Percentiles rank a stretch among this genome's conserved stretches.
Conservation (phyloP, 2,113 vertebrate genomes). For the Pogona vitticeps region DNA sequence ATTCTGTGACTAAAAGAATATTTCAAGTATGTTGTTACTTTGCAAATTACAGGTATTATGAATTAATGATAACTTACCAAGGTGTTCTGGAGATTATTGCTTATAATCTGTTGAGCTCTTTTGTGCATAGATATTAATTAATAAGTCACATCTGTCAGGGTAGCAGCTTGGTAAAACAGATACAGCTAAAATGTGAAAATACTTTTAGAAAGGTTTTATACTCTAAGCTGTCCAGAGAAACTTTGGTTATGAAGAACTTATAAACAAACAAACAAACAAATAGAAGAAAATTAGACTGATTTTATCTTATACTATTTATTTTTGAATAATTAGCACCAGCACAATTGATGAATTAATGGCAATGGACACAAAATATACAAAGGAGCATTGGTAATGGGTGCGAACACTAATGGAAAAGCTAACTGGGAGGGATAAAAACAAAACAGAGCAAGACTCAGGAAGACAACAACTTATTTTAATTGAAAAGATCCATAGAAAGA, state of each 20-base stretch:
- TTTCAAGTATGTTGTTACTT: neutral
- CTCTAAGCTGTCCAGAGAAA: neutral
- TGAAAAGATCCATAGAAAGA: constrained; percentile 1
- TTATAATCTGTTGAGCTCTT: constrained; percentile 6
- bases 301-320: neutral
- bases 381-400: neutral
- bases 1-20: neutral
- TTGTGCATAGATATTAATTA: constrained; percentile 14
- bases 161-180: neutral
- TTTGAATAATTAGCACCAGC: neutral
- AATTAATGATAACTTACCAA: constrained; percentile 10
- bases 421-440: neutral
- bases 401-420: neutral
- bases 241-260: neutral
- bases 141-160: constrained; percentile 7
- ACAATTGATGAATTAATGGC: neutral
- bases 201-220: neutral
- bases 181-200: constrained; percentile 1
- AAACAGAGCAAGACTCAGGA: neutral
- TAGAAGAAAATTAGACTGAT: neutral
- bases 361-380: neutral
- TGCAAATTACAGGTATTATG: constrained; percentile 19
- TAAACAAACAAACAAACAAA: neutral
- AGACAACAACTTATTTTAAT: neutral
- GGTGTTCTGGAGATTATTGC: constrained; percentile 15